phyloP scores from a whole-genome alignment of 2,797 vertebrate genomes.

The Dendrocincla tyrannina region DNA sequence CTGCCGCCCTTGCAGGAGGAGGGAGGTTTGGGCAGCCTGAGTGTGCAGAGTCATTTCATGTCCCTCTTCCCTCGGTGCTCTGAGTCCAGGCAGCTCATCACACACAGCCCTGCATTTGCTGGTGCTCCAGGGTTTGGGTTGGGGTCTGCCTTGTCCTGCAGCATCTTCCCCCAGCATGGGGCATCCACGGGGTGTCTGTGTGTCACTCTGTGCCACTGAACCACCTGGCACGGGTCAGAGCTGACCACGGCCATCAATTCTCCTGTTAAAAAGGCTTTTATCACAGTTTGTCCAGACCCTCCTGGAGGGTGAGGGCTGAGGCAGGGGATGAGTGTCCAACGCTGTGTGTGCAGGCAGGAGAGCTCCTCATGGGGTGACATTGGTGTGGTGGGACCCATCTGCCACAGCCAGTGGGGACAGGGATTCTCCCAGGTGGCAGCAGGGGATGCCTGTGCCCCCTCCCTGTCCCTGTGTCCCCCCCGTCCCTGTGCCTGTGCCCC shows the following conservation, averaged over 20 bases:
- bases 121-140: not conserved
- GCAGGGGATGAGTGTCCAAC: accelerated
- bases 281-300: accelerated
- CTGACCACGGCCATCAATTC: not conserved
- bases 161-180: not conserved
- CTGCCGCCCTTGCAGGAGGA: not conserved
- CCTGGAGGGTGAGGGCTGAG: not conserved
- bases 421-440: accelerated
- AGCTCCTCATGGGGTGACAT: not conserved
- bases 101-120: accelerated
- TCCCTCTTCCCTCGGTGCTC: not conserved
- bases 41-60: not conserved
- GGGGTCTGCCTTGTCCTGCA: not conserved
- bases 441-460: not conserved
- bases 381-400: not conserved
- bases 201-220: not conserved
- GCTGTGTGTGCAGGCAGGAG: not conserved
- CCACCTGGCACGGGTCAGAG: not conserved
- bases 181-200: not conserved
- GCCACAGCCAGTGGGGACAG: not conserved
- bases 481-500: no score
- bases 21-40: not conserved
- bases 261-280: not conserved
- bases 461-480: not conserved
- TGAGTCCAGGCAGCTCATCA: not conserved